These are phyloP conservation scores for Petaurus breviceps DNA, from an alignment of 2,113 vertebrate species.

Conservation along the genomic window DNA sequence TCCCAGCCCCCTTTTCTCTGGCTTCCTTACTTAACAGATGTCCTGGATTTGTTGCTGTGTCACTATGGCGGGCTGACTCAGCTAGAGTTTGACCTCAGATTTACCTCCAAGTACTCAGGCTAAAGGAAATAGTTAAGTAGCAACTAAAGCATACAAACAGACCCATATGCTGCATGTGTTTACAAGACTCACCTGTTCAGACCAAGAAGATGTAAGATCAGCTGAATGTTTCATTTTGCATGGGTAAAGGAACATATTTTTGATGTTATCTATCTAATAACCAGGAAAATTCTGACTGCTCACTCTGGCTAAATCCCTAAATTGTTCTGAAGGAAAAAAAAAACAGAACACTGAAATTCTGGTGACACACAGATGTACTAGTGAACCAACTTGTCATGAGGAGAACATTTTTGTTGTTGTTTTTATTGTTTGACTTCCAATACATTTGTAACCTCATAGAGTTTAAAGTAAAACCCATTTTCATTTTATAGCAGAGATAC, in stretches of 20 bases:
- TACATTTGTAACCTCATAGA: neutral
- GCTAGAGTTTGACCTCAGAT: conserved; percentile 74
- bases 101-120: conserved; percentile 68
- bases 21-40: conserved; percentile 61
- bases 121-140: conserved; percentile 76
- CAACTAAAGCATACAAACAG: conserved; percentile 63
- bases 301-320: neutral
- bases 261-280: conserved; percentile 52
- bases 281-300: conserved; percentile 8
- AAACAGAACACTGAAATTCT: neutral
- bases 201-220: conserved; percentile 14
- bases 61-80: conserved; percentile 71
- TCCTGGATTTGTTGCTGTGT: conserved; percentile 60
- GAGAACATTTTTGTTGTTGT: conserved; percentile 16
- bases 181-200: conserved; percentile 71
- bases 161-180: conserved; percentile 59
- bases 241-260: conserved; percentile 46
- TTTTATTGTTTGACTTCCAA: conserved; percentile 37
- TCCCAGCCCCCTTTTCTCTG: conserved; percentile 51
- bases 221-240: conserved; percentile 47
- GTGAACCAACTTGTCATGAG: conserved; percentile 13
- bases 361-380: neutral
- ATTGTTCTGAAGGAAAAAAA: neutral
- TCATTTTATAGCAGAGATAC: neutral
- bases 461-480: neutral